These are phyloP conservation scores for Apotomis betuletana DNA, from an alignment of 2,888 invertebrate species.

Conservation along the genomic window DNA sequence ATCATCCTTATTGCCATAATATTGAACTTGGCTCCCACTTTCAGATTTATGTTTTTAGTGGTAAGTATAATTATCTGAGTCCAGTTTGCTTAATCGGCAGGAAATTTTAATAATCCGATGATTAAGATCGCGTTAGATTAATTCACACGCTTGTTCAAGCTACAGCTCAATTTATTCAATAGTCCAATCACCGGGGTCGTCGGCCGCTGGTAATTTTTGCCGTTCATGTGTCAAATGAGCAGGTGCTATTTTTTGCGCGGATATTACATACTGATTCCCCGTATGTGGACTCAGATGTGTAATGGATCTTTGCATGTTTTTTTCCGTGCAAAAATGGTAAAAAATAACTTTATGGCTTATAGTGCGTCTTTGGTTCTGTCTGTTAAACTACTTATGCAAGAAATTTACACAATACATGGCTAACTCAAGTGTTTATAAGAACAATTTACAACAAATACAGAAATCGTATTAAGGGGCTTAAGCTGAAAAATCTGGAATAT, in stretches of 20 bases:
- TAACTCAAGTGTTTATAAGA: too few relatives aligned
- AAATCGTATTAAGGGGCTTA: too few relatives aligned
- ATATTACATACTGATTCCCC: slow-evolving; percentile 12
- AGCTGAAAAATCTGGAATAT: too few relatives aligned
- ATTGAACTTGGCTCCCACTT: too few relatives aligned
- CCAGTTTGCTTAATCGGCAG: slow-evolving; percentile 19
- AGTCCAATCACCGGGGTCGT: slow-evolving; percentile 18
- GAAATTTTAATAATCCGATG: slow-evolving; percentile 25
- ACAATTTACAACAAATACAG: too few relatives aligned
- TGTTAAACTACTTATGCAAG: too few relatives aligned
- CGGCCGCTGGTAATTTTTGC: slow-evolving; percentile 6
- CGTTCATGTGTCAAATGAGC: slow-evolving; percentile 20
- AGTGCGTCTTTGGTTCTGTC: too few relatives aligned
- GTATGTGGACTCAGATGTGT: slow-evolving; percentile 7
- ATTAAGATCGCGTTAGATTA: slow-evolving; percentile 23
- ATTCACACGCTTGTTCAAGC: slow-evolving; percentile 12
- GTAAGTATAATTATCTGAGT: not conserved
- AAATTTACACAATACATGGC: too few relatives aligned
- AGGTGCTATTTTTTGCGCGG: slow-evolving; percentile 17
- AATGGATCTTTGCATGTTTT: slow-evolving; percentile 10
- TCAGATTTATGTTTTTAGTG: too few relatives aligned
- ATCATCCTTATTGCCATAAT: too few relatives aligned
- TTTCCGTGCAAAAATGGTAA: not conserved
- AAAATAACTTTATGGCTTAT: too few relatives aligned
- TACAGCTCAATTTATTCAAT: slow-evolving; percentile 19